Evolutionary conservation across 2,113 vertebrate genomes (phyloP).

Genomic region (Alexandromys fortis): DNA sequence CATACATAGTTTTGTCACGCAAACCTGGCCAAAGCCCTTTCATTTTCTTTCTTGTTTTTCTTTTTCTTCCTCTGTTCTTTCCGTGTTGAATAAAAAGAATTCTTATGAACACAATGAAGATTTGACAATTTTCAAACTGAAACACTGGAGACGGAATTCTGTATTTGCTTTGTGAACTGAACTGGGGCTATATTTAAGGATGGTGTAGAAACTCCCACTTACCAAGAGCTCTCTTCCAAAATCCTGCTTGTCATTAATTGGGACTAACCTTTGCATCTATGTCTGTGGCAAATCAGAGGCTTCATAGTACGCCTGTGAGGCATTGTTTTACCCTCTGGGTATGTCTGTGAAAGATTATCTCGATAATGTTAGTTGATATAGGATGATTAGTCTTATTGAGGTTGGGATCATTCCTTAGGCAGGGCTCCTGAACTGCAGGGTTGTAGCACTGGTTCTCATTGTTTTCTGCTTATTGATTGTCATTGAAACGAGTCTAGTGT

Average conservation of each 20-base stretch:
- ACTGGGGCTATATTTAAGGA: neutral
- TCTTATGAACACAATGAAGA: neutral
- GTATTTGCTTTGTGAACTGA: neutral
- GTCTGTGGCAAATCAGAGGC: neutral
- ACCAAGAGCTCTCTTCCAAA: neutral
- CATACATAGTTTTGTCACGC: neutral
- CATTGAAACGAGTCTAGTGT: accelerated
- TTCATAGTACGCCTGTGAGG: neutral
- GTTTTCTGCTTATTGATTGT: neutral
- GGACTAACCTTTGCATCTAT: neutral
- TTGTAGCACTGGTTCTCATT: neutral
- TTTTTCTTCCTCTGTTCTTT: neutral
- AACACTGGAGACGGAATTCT: neutral
- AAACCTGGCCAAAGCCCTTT: neutral
- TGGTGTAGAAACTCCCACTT: neutral
- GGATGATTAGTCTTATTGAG: neutral
- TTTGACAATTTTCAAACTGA: neutral
- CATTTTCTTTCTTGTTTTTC: neutral
- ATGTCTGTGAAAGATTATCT: neutral
- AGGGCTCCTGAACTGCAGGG: neutral
- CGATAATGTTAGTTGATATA: neutral
- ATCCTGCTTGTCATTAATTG: neutral
- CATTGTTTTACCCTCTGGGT: neutral
- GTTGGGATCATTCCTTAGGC: neutral
- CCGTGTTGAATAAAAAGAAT: neutral